Percentiles rank a stretch among this genome's conserved stretches.
Conservation (phyloP, 2,797 vertebrate species). For the Takifugu ocellatus region DNA sequence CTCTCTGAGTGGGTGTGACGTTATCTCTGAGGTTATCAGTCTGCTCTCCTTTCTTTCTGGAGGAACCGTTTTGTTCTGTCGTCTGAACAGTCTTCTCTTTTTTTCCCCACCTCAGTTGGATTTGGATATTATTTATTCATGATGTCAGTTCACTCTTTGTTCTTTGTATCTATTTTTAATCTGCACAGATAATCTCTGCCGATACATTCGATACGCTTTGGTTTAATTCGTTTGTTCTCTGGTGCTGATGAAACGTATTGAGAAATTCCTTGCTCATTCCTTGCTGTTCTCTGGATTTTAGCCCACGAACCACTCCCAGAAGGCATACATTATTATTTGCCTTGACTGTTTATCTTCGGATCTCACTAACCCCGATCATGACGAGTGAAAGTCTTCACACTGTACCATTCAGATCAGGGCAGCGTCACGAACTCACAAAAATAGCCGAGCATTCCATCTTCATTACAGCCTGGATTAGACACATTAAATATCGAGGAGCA, state of each 20-base stretch:
- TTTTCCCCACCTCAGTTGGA: slow-evolving; percentile 20
- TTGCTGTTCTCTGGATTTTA: not conserved
- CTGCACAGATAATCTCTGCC: slow-evolving; percentile 2
- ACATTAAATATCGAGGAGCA: slow-evolving; percentile 55
- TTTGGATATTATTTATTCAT: slow-evolving; percentile 49
- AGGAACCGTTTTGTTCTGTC: slow-evolving; percentile 14
- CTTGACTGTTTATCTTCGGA: not conserved
- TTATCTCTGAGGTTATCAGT: not conserved
- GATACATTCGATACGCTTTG: slow-evolving; percentile 3
- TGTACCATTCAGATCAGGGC: not conserved
- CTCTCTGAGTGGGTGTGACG: slow-evolving; percentile 1
- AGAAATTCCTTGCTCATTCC: slow-evolving; percentile 1
- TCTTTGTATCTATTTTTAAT: slow-evolving; percentile 33
- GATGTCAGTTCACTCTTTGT: slow-evolving; percentile 26
- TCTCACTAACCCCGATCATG: not conserved
- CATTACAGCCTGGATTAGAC: not conserved
- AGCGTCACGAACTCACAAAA: slow-evolving; percentile 3
- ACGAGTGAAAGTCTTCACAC: not conserved
- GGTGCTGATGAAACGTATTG: not conserved
- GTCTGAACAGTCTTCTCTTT: slow-evolving; percentile 3
- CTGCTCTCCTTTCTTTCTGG: not conserved
- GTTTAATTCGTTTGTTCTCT: not conserved
- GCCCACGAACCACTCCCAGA: not conserved
- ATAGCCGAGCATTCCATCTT: not conserved
- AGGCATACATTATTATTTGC: slow-evolving; percentile 8